Evolutionary conservation across 2,888 invertebrate genomes (phyloP), one percentile per base, ranked within the genome.

Genomic region (Pherbina coryleti): DNA sequence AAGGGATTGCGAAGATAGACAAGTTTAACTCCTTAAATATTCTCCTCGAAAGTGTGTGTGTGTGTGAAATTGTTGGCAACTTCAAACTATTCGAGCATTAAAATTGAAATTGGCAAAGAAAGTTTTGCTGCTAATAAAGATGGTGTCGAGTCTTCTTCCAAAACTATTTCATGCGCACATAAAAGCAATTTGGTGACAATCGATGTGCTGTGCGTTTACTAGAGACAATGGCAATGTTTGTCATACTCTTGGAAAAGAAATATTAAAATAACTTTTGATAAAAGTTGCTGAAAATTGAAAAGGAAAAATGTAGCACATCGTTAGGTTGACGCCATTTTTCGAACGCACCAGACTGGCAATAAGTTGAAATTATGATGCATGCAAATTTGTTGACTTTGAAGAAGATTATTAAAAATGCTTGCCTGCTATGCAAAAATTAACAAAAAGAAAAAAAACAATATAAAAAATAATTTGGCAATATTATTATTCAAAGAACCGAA

Each of bases 291-390:
- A 64, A 64, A 25, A 64, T 31, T 64, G 25, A 64, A 31, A 64
- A 9, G 7, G 55, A 44, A 19, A 19, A 19, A 22, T n/a, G 19
- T 55, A 55, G 55, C 55, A 55, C 19, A 55, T 55, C n/a, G n/a
- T 55, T 3, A 7, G 1, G 55, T 64, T 64, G 64, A 64, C 64
- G 64, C 64, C 64, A 64, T 64, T 64, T 31, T 31, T n/a, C 31
- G 64, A 64, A 64, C 34, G 64, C 64, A 64, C 64, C n/a, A 64
- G 64, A 64, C 64, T 31, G 64, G 64, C 64, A 31, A 64, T 31
- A 64, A n/a, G 25, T 64, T 11, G 14, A 34, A 64, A 17, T 64
- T 64, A 64, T 64, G 25, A 64, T 64, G 64, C 34, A 8, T 11
- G 25, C 31, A n/a, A 31, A 64, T 64, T 64, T 64, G 64, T 64